Conservation (phyloP, 2,797 vertebrate genomes). For the Acropternis orthonyx region DNA sequence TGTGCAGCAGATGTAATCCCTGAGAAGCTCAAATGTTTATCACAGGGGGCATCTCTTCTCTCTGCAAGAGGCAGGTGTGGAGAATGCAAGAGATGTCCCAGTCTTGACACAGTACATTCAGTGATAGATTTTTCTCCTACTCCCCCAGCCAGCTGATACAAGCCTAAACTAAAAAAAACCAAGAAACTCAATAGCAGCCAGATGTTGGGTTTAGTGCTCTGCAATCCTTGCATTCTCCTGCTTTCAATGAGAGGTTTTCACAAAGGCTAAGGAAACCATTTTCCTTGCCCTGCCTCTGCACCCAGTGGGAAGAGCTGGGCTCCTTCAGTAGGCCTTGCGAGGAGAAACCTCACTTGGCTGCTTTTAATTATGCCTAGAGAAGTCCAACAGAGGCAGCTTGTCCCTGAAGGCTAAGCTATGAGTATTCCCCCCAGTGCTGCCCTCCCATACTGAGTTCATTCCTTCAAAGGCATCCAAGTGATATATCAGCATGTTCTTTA, state of each 20-base stretch:
- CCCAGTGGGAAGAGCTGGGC: background rate
- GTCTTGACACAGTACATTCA: accelerated
- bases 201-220: background rate
- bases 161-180: background rate
- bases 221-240: background rate
- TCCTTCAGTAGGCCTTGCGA: background rate
- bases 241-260: background rate
- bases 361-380: background rate
- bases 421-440: background rate
- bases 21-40: background rate
- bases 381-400: background rate
- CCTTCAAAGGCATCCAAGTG: background rate
- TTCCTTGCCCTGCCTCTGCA: background rate
- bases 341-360: background rate
- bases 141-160: background rate
- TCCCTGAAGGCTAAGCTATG: background rate
- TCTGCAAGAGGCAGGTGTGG: background rate
- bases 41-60: background rate
- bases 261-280: background rate
- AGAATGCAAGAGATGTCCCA: background rate
- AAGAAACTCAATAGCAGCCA: background rate
- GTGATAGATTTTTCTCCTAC: background rate
- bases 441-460: background rate
- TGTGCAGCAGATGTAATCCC: background rate
- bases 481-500: background rate